phyloP scores from a whole-genome alignment of 1,140 invertebrate genomes.

The Drosophila sucinea region DNA sequence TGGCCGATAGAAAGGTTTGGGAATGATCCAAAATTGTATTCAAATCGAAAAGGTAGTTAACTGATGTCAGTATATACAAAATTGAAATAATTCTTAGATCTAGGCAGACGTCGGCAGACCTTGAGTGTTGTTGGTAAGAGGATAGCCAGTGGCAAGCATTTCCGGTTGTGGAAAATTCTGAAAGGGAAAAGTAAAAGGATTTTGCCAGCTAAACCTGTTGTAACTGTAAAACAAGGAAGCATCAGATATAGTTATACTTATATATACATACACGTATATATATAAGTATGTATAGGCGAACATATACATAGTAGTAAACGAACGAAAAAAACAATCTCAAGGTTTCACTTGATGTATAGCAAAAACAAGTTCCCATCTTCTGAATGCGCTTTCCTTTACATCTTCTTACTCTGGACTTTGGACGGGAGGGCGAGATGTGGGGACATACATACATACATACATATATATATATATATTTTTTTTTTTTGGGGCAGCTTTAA shows the following conservation, averaged over 20 bases:
- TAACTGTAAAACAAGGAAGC: slow-evolving; percentile 46
- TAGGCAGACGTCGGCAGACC: not conserved
- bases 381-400: slow-evolving; percentile 2
- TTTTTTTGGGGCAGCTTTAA: not conserved
- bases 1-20: not conserved
- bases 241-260: not conserved
- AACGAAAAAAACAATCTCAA: slow-evolving; percentile 3
- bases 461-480: not conserved
- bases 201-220: slow-evolving; percentile 1
- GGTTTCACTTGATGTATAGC: slow-evolving; percentile 2
- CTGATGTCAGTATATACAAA: not conserved
- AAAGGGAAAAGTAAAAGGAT: slow-evolving; percentile 21
- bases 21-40: not conserved
- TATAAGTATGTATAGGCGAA: not conserved
- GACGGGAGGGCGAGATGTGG: not conserved
- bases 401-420: not conserved
- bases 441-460: not conserved
- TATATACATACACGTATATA: not conserved
- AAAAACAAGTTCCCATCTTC: slow-evolving; percentile 2
- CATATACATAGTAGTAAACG: not conserved
- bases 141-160: slow-evolving; percentile 3
- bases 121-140: not conserved
- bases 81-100: not conserved
- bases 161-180: slow-evolving; percentile 22
- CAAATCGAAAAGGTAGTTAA: no score